Evolutionary conservation across 2,797 vertebrate genomes (phyloP).

Genomic region (Moxostoma hubbsi): DNA sequence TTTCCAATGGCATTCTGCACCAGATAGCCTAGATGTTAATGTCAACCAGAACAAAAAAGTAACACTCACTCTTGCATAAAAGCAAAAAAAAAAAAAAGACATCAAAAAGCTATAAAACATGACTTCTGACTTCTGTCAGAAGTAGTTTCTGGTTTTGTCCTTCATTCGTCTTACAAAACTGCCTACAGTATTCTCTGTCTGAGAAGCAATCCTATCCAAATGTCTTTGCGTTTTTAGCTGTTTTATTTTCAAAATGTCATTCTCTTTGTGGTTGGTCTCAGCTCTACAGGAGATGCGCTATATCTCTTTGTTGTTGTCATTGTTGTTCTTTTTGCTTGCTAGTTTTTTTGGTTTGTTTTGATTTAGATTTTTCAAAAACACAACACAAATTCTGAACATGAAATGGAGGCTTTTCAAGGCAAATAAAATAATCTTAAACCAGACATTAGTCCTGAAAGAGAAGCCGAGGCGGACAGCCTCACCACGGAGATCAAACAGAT

Average conservation of each 20-base stretch:
- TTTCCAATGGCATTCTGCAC: conserved; percentile 20
- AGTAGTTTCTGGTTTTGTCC: conserved; percentile 40
- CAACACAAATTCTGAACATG: conserved; percentile 44
- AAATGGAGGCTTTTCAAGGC: conserved; percentile 34
- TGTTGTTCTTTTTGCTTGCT: conserved; percentile 16
- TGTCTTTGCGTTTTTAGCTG: conserved; percentile 26
- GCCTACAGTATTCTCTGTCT: conserved; percentile 6
- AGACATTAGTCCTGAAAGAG: conserved; percentile 31
- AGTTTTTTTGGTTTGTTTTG: conserved; percentile 14
- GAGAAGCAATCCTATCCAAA: conserved; percentile 28
- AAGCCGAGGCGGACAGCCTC: conserved; percentile 22
- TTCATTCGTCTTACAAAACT: conserved; percentile 43
- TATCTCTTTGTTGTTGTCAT: conserved; percentile 41
- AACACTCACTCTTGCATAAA: background rate
- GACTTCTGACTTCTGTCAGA: conserved; percentile 24
- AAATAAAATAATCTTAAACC: conserved; percentile 21
- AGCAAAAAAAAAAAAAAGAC: conserved; percentile 8
- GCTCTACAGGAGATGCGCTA: conserved; percentile 12
- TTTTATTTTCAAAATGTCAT: conserved; percentile 27
- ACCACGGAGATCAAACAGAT: conserved; percentile 53
- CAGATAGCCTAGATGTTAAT: conserved; percentile 9
- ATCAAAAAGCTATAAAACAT: conserved; percentile 24
- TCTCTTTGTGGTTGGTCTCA: conserved; percentile 19
- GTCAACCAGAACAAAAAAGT: conserved; percentile 27
- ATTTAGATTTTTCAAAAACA: conserved; percentile 33